Percentiles rank a stretch among this genome's conserved stretches.
These are phyloP conservation scores for Andrena hattorfiana DNA, from an alignment of 2,888 invertebrate species.

Conservation along the genomic window DNA sequence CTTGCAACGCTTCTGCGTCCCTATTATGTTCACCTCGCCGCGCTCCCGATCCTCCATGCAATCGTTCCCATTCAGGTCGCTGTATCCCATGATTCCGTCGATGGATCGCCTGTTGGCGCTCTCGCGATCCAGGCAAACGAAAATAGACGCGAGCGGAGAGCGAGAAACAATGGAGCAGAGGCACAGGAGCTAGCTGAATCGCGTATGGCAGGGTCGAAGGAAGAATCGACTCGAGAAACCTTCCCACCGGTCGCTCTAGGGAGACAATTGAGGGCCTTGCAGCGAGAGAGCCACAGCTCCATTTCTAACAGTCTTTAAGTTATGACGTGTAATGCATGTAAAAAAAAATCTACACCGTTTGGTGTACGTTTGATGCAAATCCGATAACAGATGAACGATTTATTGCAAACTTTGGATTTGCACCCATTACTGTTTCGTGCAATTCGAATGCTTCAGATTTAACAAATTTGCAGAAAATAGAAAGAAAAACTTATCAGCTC, in stretches of 20 bases:
- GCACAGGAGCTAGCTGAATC: not conserved
- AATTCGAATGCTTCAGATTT: too few species aligned
- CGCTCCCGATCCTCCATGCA: not conserved
- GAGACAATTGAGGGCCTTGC: too few species aligned
- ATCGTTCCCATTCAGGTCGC: not conserved
- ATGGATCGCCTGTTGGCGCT: not conserved
- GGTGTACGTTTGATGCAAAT: too few species aligned
- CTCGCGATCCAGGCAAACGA: not conserved
- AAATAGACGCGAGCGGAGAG: not conserved
- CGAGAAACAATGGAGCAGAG: constrained; percentile 35
- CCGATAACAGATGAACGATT: too few species aligned
- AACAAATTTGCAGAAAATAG: too few species aligned
- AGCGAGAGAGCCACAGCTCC: too few species aligned
- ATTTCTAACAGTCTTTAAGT: too few species aligned
- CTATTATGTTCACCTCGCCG: constrained; percentile 57
- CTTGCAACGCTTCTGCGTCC: constrained; percentile 39
- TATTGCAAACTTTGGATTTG: too few species aligned
- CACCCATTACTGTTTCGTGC: too few species aligned
- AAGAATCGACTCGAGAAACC: not conserved
- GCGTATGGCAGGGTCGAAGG: not conserved
- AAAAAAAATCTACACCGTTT: too few species aligned
- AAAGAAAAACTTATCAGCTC: too few species aligned
- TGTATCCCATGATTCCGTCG: not conserved
- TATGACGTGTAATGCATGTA: too few species aligned
- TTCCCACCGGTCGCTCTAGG: not conserved